A percentile compares a stretch with the other conserved stretches of the same genome.
Conservation (phyloP, 2,797 vertebrate species). For the Cryptoblepharus egeriae region DNA sequence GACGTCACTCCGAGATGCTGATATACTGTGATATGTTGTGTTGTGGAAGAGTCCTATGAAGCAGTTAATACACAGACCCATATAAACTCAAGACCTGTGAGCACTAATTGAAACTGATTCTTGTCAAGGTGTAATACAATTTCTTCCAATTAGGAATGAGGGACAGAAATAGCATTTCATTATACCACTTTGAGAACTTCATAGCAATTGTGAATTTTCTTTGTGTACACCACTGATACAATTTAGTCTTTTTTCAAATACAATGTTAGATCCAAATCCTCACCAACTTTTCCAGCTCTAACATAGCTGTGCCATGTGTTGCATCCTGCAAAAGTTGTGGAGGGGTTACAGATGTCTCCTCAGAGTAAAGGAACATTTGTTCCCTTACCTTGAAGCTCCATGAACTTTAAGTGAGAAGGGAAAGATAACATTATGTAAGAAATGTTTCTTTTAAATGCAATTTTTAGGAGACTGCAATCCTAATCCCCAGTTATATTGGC, state of each 20-base stretch:
- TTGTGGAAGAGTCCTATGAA: not conserved
- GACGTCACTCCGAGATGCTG: slow-evolving; percentile 5
- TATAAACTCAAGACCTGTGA: not conserved
- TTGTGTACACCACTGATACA: not conserved
- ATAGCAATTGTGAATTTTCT: not conserved
- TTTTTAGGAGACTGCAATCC: too few species aligned
- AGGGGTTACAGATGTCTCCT: too few species aligned
- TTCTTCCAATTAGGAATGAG: slow-evolving; percentile 11
- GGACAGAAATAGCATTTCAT: slow-evolving; percentile 8
- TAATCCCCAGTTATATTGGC: too few species aligned
- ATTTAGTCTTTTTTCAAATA: not conserved
- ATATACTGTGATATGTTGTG: not conserved
- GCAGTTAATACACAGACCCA: not conserved
- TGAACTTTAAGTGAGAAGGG: too few species aligned
- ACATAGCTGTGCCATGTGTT: too few species aligned
- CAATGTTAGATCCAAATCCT: too few species aligned
- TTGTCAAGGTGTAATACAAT: not conserved
- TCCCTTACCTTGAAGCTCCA: too few species aligned
- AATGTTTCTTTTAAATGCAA: too few species aligned
- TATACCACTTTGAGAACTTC: not conserved
- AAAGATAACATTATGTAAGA: too few species aligned
- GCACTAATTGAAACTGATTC: slow-evolving; percentile 14
- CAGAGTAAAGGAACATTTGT: too few species aligned
- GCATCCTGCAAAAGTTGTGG: too few species aligned
- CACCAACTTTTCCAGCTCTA: too few species aligned